Conservation (phyloP, 2,113 vertebrate genomes). For the Falco punctatus region DNA sequence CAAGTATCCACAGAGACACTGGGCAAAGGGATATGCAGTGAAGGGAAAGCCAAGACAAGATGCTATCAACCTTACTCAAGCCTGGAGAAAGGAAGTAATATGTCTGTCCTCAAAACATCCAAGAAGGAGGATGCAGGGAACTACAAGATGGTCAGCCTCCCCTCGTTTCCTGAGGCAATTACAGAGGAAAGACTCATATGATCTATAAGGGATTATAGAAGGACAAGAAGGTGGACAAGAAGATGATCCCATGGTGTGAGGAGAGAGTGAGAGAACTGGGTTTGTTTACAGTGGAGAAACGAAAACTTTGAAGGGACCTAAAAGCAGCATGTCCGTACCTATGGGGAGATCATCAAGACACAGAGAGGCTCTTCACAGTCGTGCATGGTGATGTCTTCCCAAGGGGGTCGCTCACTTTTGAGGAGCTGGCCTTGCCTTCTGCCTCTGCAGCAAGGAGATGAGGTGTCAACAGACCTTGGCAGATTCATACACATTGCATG, state of each 20-base stretch:
- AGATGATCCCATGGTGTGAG: not conserved
- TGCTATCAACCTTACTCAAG: not conserved
- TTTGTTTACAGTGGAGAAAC: not conserved
- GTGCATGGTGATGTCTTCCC: not conserved
- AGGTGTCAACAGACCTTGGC: not conserved
- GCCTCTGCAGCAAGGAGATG: not conserved
- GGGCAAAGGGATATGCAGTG: not conserved
- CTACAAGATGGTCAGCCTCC: not conserved
- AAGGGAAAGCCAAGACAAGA: not conserved
- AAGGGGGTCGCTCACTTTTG: not conserved
- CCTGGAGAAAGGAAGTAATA: not conserved
- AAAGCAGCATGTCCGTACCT: not conserved
- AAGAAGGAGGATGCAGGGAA: not conserved
- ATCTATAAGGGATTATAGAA: not conserved
- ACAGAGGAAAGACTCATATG: not conserved
- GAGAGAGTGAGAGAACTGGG: not conserved
- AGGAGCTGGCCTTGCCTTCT: not conserved
- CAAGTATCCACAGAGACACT: not conserved
- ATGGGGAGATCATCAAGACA: not conserved
- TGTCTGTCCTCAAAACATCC: not conserved
- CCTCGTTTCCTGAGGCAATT: not conserved
- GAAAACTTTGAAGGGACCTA: not conserved
- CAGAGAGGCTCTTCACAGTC: not conserved
- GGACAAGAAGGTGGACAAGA: not conserved
- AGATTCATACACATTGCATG: not conserved